phyloP scores from a whole-genome alignment of 2,888 invertebrate species.

The Drosophila helvetica region DNA sequence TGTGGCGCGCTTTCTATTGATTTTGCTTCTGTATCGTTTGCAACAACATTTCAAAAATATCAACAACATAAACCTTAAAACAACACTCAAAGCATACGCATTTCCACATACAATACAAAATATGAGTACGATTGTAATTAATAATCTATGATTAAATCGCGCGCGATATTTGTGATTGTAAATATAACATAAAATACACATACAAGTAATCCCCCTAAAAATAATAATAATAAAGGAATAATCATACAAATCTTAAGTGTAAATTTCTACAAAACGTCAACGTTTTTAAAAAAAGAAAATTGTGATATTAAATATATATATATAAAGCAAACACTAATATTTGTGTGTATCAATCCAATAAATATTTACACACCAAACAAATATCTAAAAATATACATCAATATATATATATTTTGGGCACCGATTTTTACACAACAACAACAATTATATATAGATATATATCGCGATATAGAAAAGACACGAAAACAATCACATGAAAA shows the following conservation, averaged over 20 bases:
- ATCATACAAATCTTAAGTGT: constrained; percentile 58
- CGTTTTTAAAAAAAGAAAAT: constrained; percentile 75
- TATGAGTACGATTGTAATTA: constrained; percentile 16
- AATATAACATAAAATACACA: constrained; percentile 43
- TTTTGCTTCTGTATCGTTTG: constrained; percentile 80
- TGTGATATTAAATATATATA: constrained; percentile 72
- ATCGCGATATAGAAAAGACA: constrained; percentile 69
- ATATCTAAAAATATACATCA: constrained; percentile 48
- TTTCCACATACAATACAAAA: constrained; percentile 1
- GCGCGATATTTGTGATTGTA: constrained; percentile 60
- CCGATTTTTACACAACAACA: constrained; percentile 66
- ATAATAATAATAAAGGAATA: constrained; percentile 37
- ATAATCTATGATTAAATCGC: constrained; percentile 41
- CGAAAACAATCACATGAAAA: constrained; percentile 72
- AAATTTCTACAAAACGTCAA: constrained; percentile 71
- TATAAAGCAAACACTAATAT: constrained; percentile 39
- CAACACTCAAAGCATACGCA: neutral
- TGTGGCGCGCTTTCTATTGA: constrained; percentile 74
- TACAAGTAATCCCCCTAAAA: neutral
- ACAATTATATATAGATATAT: constrained; percentile 28
- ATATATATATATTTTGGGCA: constrained; percentile 75
- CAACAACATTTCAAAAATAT: constrained; percentile 75
- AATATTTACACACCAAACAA: constrained; percentile 53
- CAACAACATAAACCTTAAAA: constrained; percentile 10
- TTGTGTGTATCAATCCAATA: constrained; percentile 57